Evolutionary conservation across 2,797 vertebrate species (phyloP), one percentile per base, ranked within the genome.

Genomic region (Coregonus sp.): DNA sequence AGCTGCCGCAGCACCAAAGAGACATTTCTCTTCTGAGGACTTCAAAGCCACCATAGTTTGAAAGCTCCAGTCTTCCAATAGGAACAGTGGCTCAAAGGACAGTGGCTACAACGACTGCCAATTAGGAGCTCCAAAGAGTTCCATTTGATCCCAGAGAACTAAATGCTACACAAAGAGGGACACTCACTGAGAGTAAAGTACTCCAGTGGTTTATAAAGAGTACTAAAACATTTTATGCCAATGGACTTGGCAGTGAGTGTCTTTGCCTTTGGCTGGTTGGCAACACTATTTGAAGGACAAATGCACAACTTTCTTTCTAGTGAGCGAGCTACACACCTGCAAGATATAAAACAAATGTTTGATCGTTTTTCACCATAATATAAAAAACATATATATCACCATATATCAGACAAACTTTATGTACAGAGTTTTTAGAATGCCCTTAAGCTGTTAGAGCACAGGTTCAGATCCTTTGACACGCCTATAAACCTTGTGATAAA

Each of bases 71-170:
- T 81, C 83, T 84, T 93, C 91, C 94, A 92, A 94, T 93, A 93
- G 94, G 93, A 94, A 93, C 90, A 31, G 5, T 86, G 92, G 89
- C 93, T 95, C 94, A 91, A 94, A 96, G 94, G 92, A 91, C 89
- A 81, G 80, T 76, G 86, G 87, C 80, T 91, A 91, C 91, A 93
- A 87, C 92, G 91, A 93, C 94, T 95, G 91, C 93, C 94, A 97
- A 97, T 97, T 96, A 96, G 90, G 92, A 94, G 86, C 90, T 95
- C 92, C 93, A 94, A 95, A 88, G 86, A 94, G 94, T 92, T 88
- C 89, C 93, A 94, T 96, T 94, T 95, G 88, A 89, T 93, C 86
- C 87, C 91, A 93, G 87, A 94, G 90, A 96, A 90, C 86, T 83
- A 76, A 80, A 88, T 59, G 74, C 89, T 91, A 90, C 88, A 90